Evolutionary conservation across 1,140 invertebrate species (phyloP), one percentile per base, ranked within the genome.

Genomic region (Phthorimaea operculella): DNA sequence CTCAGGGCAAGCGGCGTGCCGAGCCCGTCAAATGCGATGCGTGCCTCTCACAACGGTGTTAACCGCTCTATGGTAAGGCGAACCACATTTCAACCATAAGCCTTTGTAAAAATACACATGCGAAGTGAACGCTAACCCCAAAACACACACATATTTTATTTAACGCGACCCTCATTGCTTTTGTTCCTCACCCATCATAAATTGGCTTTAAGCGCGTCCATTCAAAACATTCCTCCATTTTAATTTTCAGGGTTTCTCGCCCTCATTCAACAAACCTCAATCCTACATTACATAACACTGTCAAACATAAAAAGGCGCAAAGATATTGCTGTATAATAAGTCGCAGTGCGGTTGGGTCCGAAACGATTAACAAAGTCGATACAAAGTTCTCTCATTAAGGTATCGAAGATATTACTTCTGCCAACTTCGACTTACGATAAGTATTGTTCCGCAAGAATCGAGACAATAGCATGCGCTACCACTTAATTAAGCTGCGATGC

Each of bases 11-110:
- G 77, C 72, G 79, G 72, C 80, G 79, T 65, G 67, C 76, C 67
- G 78, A 82, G 66, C 74, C 78, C 68, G 78, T 84, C 77, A 79
- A 78, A 76, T 86, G 85, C 78, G 77, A 86, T 74, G 79, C 83
- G 72, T 87, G 85, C 78, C 82, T 86, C 72, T 86, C 84, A 64
- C 85, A 87, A 78, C 80, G 85, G 74, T 87, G 85, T 77, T 87
- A 86, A 71, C 78, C 71, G 74, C 71, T 74, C 66, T 72, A 79
- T 74, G 81, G 83, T 84, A 86, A 85, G 83, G 80, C 21, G 68
- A 60, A 69, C 66, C 69, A 72, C 55, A 59, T 72, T 68, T 72
- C 63, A 60, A 39, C 36, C 10, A 39, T 39, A 39, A 10, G 36
- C 36, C 36, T 39, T 39, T 12, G 10, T 39, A 39, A 39, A 39